Percentiles rank a stretch among this genome's conserved stretches.
Evolutionary conservation across 2,888 invertebrate genomes (phyloP).

Genomic region (Drosophila parthenogenetica): DNA sequence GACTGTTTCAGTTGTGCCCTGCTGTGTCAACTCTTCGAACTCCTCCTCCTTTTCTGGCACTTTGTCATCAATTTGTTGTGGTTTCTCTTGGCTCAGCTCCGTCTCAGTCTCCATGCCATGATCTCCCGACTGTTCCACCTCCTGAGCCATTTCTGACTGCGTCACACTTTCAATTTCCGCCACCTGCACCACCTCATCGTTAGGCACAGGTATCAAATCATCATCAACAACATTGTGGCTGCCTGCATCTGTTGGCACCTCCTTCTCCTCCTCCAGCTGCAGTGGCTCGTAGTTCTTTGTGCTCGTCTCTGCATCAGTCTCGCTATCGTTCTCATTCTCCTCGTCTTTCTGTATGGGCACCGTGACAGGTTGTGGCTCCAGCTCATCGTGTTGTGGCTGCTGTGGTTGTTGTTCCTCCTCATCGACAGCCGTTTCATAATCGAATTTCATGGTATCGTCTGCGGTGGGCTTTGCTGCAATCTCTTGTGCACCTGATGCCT

Average conservation of each 20-base stretch:
- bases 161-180: slow-evolving; percentile 74
- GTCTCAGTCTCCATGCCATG: slow-evolving; percentile 48
- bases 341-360: slow-evolving; percentile 40
- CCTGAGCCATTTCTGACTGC: slow-evolving; percentile 29
- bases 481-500: slow-evolving; percentile 65
- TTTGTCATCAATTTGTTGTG: slow-evolving; percentile 23
- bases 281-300: slow-evolving; percentile 53
- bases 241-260: slow-evolving; percentile 30
- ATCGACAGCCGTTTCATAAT: slow-evolving; percentile 74
- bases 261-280: slow-evolving; percentile 47
- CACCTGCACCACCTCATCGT: slow-evolving; percentile 35
- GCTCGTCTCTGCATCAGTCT: slow-evolving; percentile 56
- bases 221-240: slow-evolving; percentile 48
- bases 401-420: slow-evolving; percentile 36
- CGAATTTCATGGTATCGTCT: slow-evolving; percentile 82
- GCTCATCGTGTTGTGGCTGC: slow-evolving; percentile 47
- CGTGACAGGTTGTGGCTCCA: slow-evolving; percentile 30
- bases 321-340: slow-evolving; percentile 45
- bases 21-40: slow-evolving; percentile 2
- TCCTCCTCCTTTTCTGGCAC: slow-evolving; percentile 34
- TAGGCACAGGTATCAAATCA: slow-evolving; percentile 72
- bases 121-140: slow-evolving; percentile 65
- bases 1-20: slow-evolving; percentile 40
- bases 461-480: slow-evolving; percentile 42
- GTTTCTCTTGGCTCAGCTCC: neutral